Evolutionary conservation across 2,888 invertebrate species (phyloP), one percentile per base, ranked within the genome.

Genomic region (Stegophylla sp.): DNA sequence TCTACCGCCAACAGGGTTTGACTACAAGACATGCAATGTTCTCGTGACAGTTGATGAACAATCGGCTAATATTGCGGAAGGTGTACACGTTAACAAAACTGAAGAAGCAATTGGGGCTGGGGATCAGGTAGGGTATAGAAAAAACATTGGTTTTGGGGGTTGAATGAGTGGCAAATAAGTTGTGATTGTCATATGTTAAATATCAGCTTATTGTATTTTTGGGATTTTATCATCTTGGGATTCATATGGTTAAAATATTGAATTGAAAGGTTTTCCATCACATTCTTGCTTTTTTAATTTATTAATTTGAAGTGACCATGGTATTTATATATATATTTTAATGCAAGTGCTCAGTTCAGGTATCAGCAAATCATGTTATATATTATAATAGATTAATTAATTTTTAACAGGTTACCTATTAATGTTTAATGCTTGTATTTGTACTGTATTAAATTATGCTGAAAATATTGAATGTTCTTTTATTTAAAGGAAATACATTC

Each of bases 21-120:
- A 99, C 92, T 97, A 96, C 93, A 95, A 95, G 88, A 98, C 98
- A 85, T 94, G 98, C 90, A 98, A 98, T 90, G 94, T 99, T 86
- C 92, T 99, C 89, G 94, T 98, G 89, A 98, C 98, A 85, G 90
- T 99, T 87, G 98, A 99, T 89, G 92, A 97, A 88, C 98, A 98
- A 90, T 95, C 95, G 85, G 93, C 94, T 85, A 92, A 98, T 89
- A 98, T 98, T 88, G 97, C 97, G 84, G 91, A 92, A 85, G 98
- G 98, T 87, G 98, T 99, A 83, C 95, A 98, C 89, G 87, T 90
- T 86, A 90, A 93, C 89, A 91, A 93, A 87, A 91, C 92, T 86
- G 96, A 96, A 87, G 90, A 92, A 87, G 94, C 96, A 88, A 91
- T 97, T 87, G 98, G 97, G 89, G 98, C 98, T 87, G 98, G 98